Base-by-base conservation (phyloP, 2,888 invertebrate species). In the Athalia rosae region DNA sequence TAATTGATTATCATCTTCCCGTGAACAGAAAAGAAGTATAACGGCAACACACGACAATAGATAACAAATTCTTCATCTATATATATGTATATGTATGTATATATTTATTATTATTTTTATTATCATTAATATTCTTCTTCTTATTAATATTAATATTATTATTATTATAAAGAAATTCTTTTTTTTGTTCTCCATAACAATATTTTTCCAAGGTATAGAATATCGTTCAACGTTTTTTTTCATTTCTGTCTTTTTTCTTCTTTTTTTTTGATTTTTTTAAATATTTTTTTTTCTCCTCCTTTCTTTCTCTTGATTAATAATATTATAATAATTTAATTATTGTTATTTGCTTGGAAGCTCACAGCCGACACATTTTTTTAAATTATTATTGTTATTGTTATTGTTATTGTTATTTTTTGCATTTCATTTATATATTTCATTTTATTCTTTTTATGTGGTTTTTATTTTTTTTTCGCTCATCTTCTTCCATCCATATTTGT, bases 261-360 rank as follows among this genome's bases (percentile, higher is more conserved):
- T 56, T 4, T 56, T 11, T 7, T 11, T 28, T 5, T 47, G 45
- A 47, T 41, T 81, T 82, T 87, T 64, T 47, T 59, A 50, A 47
- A 61, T n/a, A 62, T 76, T 15, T 13, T 43, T 45, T 61, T 62
- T 61, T 76, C 41, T 41, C 76, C 45, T 13, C n/a, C 56, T 56
- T 48, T 78, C 74, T 59, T 77, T 50, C 50, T 74, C 59, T 59
- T 15, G 85, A 8, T 87, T 87, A 85, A 87, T 85, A 84, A 84
- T 82, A 86, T 85, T 87, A 87, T 88, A 89, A 89, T 89, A 88
- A 89, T 89, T 89, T 89, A 89, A 89, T 89, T 89, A 89, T 89
- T 89, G 89, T 89, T 89, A 89, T 88, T 89, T 88, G 89, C 89
- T 89, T 89, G 88, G 89, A 89, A 89, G 89, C 89, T 89, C 89